phyloP scores from a whole-genome alignment of 1,140 invertebrate genomes.

The Holotrichia oblita region DNA sequence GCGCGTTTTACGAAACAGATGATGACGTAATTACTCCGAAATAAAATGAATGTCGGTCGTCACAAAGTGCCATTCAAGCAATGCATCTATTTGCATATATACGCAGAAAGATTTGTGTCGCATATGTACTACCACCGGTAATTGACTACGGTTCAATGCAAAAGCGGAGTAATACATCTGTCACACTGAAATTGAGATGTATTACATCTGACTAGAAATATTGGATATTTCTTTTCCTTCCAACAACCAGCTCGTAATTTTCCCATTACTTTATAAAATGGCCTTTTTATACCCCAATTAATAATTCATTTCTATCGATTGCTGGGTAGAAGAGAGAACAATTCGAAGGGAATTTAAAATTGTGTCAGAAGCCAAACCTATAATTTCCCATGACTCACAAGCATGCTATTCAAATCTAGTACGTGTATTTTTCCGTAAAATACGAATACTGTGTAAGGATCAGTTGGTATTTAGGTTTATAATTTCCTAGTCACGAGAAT shows the following conservation, averaged over 20 bases:
- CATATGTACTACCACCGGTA: neutral
- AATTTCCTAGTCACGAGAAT: slow-evolving; percentile 3
- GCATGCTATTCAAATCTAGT: neutral
- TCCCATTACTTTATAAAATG: neutral
- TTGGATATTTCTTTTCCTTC: neutral
- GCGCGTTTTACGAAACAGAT: too few species aligned
- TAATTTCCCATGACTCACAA: neutral
- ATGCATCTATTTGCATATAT: too few species aligned
- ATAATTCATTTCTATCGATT: slow-evolving; percentile 7
- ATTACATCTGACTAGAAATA: neutral
- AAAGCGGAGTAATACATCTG: neutral
- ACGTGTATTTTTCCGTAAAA: neutral
- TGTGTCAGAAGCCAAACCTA: neutral
- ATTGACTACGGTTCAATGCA: neutral
- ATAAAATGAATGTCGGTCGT: too few species aligned
- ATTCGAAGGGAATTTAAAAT: neutral
- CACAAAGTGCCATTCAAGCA: too few species aligned
- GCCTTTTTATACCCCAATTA: neutral
- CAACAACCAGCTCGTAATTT: neutral
- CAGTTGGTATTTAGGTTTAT: neutral
- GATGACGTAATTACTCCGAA: too few species aligned
- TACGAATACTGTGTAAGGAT: neutral
- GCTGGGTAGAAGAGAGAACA: neutral
- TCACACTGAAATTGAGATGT: neutral
- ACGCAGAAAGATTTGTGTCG: neutral